Conservation (phyloP, 2,113 vertebrate species). For the Porphyrio hochstetteri region DNA sequence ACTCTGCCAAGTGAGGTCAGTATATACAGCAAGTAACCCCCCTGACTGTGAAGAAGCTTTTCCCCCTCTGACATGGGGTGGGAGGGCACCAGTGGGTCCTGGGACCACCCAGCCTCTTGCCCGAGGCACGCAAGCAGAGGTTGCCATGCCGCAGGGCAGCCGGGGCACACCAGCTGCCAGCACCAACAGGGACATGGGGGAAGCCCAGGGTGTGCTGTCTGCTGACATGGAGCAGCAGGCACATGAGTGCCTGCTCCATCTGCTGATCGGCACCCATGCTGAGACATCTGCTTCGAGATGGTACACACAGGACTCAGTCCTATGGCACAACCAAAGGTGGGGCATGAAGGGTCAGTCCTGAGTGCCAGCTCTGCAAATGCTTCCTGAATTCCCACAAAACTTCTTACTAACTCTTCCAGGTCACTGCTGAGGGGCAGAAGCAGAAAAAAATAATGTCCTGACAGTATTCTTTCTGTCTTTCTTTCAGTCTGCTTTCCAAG, state of each 20-base stretch:
- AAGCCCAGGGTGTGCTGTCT: background rate
- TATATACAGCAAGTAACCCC: fast-evolving
- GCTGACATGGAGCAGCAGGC: slow-evolving; percentile 5
- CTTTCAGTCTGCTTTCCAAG: background rate
- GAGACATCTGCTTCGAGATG: background rate
- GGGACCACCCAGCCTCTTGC: background rate
- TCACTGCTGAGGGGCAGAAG: background rate
- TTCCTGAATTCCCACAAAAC: background rate
- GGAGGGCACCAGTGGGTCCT: background rate
- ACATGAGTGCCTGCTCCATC: background rate
- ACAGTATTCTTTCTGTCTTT: background rate
- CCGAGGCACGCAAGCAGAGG: background rate
- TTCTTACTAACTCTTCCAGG: background rate
- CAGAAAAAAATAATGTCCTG: background rate
- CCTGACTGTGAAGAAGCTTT: background rate
- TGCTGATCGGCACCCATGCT: background rate
- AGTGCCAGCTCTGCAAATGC: background rate
- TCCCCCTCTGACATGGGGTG: background rate
- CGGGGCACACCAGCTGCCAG: background rate
- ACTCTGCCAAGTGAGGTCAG: background rate
- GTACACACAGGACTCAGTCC: background rate
- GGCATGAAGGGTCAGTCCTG: background rate
- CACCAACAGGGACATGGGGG: background rate
- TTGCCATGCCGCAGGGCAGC: background rate
- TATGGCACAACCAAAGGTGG: fast-evolving